Conservation (phyloP, 1,140 invertebrate species). For the Ephestia elutella region DNA sequence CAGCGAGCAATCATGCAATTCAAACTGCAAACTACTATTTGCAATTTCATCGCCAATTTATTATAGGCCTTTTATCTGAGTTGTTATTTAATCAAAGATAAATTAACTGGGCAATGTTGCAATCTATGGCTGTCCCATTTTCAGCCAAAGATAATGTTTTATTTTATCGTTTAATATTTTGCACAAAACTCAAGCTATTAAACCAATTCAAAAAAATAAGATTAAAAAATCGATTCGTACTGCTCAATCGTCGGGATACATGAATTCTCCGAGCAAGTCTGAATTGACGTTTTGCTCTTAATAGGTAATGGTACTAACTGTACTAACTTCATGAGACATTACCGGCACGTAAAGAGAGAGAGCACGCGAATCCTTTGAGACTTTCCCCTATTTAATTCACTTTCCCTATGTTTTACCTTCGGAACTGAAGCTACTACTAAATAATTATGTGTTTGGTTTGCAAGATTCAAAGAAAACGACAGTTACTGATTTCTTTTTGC, state of each 20-base stretch:
- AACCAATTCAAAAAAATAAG: background rate
- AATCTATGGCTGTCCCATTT: background rate
- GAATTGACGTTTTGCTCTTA: background rate
- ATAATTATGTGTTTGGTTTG: slow-evolving; percentile 26
- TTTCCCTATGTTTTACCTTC: slow-evolving; percentile 50
- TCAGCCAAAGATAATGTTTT: background rate
- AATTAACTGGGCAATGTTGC: background rate
- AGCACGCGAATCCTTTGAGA: slow-evolving; percentile 58
- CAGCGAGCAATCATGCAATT: slow-evolving; percentile 56
- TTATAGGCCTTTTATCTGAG: slow-evolving; percentile 24
- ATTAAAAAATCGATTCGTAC: background rate
- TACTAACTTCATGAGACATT: slow-evolving; percentile 20
- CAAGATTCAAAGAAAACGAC: slow-evolving; percentile 13
- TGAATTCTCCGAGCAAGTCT: too few species aligned
- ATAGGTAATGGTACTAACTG: too few species aligned
- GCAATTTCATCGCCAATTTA: slow-evolving; percentile 46
- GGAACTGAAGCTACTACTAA: slow-evolving; percentile 31
- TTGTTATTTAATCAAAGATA: background rate
- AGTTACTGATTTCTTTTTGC: background rate
- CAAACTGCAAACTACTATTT: slow-evolving; percentile 47
- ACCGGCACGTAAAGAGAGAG: slow-evolving; percentile 35
- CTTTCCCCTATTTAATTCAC: slow-evolving; percentile 69
- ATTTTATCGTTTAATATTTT: too few species aligned
- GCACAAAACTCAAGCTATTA: too few species aligned
- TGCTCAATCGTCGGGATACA: too few species aligned